Percentiles rank a stretch among this genome's conserved stretches.
Evolutionary conservation across 2,888 invertebrate species (phyloP).

Genomic region (Eupsilia transversa): DNA sequence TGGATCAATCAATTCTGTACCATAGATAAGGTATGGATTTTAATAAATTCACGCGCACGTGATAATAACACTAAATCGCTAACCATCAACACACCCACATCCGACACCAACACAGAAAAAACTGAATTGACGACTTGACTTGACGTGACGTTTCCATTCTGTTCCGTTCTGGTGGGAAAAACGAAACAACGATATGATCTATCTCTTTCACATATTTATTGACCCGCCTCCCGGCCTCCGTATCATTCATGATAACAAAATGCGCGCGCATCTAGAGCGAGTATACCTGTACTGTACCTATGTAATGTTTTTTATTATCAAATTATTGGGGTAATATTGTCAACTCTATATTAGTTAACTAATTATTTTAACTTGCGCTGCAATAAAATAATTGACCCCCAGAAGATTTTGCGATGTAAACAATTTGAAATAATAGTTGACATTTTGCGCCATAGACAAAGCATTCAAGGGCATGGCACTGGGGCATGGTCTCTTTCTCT

Average conservation of each 20-base stretch:
- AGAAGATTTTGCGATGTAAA: conserved; percentile 2
- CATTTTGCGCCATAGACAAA: conserved; percentile 42
- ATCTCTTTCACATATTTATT: conserved; percentile 79
- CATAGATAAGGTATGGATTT: conserved; percentile 23
- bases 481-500: neutral
- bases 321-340: neutral
- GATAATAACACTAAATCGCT: conserved; percentile 69
- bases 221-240: conserved; percentile 80
- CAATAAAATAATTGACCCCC: neutral
- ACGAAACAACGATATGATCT: conserved; percentile 72
- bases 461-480: neutral
- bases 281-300: too few species aligned
- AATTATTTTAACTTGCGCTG: neutral
- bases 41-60: conserved; percentile 77
- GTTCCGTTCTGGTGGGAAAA: conserved; percentile 62
- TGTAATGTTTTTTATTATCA: too few species aligned
- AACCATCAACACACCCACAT: conserved; percentile 74
- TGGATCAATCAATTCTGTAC: conserved; percentile 4
- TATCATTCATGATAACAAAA: conserved; percentile 73
- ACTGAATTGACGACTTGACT: conserved; percentile 76
- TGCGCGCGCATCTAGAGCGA: conserved; percentile 74
- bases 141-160: conserved; percentile 64
- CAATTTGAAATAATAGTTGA: conserved; percentile 17
- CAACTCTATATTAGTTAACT: neutral
- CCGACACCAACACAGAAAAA: conserved; percentile 75